A percentile compares a stretch with the other conserved stretches of the same genome.
phyloP scores from a whole-genome alignment of 2,113 vertebrate species.

The Upupa epops region DNA sequence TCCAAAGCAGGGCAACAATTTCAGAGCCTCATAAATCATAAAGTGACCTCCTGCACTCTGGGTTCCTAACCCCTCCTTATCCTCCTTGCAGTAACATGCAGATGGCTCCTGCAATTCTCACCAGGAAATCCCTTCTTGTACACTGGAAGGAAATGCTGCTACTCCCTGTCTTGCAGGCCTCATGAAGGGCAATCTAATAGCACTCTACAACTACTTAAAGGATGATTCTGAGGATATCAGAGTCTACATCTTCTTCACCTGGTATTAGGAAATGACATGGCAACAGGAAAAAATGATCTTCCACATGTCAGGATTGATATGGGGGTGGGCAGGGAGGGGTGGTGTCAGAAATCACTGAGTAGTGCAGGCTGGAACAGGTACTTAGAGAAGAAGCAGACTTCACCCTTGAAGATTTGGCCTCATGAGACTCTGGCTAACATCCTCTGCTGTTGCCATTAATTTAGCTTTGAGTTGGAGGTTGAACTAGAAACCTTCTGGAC shows the following conservation, averaged over 20 bases:
- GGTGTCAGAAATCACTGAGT: rapidly evolving
- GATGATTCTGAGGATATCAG: not conserved
- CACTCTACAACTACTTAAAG: not conserved
- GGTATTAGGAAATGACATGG: not conserved
- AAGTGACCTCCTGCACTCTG: not conserved
- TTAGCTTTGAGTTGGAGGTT: not conserved
- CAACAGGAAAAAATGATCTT: not conserved
- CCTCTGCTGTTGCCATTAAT: not conserved
- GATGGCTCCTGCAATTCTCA: not conserved
- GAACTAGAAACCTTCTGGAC: not conserved
- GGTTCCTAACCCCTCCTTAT: not conserved
- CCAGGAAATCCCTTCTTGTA: not conserved
- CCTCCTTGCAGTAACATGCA: not conserved
- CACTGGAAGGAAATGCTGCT: not conserved
- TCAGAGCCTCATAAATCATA: not conserved
- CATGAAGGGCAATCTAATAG: not conserved
- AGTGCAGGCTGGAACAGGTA: not conserved
- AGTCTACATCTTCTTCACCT: not conserved
- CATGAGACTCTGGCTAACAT: not conserved
- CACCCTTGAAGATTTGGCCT: not conserved
- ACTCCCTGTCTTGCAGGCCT: not conserved
- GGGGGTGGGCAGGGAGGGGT: too few relatives aligned
- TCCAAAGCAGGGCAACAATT: not conserved
- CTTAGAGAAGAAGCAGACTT: not conserved
- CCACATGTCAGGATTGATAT: not conserved